phyloP scores from a whole-genome alignment of 1,140 invertebrate genomes.

The Eriosoma lanigerum region DNA sequence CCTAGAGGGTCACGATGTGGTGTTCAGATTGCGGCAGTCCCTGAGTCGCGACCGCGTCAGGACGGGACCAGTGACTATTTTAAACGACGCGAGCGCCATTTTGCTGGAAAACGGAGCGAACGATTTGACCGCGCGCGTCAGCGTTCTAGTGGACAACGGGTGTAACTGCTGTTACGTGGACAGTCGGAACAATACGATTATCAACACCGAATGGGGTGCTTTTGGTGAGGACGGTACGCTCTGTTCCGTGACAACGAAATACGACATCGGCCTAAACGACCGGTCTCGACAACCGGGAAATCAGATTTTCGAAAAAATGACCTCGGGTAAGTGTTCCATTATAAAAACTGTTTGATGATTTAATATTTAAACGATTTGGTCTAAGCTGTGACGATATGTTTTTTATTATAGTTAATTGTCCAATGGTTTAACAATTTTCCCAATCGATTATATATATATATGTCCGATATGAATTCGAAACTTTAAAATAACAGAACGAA shows the following conservation, averaged over 20 bases:
- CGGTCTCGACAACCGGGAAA: not conserved
- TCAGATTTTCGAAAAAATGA: slow-evolving; percentile 17
- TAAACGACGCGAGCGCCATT: not conserved
- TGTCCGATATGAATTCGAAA: too few relatives aligned
- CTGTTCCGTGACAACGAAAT: not conserved
- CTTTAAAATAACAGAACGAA: too few relatives aligned
- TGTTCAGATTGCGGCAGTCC: not conserved
- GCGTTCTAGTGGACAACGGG: not conserved
- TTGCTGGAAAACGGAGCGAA: not conserved
- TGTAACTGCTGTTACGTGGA: slow-evolving; percentile 15
- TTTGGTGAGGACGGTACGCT: slow-evolving; percentile 1
- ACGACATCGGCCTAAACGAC: not conserved
- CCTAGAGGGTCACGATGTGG: not conserved
- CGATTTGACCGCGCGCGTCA: not conserved
- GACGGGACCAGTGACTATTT: not conserved
- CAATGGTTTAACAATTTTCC: too few relatives aligned
- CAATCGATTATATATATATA: too few relatives aligned
- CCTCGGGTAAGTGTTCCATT: slow-evolving; percentile 14
- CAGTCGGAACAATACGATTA: not conserved
- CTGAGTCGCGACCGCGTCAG: not conserved
- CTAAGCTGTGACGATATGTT: too few relatives aligned
- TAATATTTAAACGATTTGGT: too few relatives aligned
- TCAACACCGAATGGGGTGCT: not conserved
- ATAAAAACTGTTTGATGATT: too few relatives aligned
- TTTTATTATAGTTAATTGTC: too few relatives aligned